phyloP scores from a whole-genome alignment of 1,140 invertebrate genomes.

The Orchestia grillus region DNA sequence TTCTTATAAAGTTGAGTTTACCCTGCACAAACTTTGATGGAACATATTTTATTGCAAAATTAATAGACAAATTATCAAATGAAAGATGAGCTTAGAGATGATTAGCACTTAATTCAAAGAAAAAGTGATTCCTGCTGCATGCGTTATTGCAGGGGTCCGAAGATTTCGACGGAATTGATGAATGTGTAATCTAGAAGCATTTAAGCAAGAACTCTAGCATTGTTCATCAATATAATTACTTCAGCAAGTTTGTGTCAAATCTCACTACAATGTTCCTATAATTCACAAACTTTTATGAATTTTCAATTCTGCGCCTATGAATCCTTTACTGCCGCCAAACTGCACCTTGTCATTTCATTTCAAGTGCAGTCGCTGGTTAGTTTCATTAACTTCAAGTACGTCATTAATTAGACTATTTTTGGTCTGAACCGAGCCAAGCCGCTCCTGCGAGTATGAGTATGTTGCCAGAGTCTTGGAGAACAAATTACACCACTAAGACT shows the following conservation, averaged over 20 bases:
- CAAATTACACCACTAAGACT: neutral
- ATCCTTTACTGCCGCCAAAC: neutral
- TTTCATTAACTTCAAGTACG: neutral
- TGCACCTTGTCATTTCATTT: neutral
- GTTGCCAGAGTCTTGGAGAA: neutral
- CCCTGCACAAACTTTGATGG: too few species aligned
- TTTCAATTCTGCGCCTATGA: neutral
- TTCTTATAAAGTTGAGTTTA: too few species aligned
- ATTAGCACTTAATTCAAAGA: too few species aligned
- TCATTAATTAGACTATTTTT: neutral
- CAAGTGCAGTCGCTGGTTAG: neutral
- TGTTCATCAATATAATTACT: neutral
- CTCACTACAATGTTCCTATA: neutral
- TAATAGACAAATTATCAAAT: too few species aligned
- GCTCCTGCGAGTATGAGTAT: neutral
- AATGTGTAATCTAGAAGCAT: neutral
- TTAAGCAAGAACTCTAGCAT: neutral
- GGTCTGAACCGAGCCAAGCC: neutral
- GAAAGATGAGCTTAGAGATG: too few species aligned
- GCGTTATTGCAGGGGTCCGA: too few species aligned
- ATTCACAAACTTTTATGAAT: neutral
- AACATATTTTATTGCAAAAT: too few species aligned
- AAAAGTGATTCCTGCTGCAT: too few species aligned
- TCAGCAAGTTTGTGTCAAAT: neutral
- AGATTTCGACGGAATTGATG: too few species aligned